Evolutionary conservation across 2,797 vertebrate species (phyloP).

Genomic region (Paedocypris micromegethes): DNA sequence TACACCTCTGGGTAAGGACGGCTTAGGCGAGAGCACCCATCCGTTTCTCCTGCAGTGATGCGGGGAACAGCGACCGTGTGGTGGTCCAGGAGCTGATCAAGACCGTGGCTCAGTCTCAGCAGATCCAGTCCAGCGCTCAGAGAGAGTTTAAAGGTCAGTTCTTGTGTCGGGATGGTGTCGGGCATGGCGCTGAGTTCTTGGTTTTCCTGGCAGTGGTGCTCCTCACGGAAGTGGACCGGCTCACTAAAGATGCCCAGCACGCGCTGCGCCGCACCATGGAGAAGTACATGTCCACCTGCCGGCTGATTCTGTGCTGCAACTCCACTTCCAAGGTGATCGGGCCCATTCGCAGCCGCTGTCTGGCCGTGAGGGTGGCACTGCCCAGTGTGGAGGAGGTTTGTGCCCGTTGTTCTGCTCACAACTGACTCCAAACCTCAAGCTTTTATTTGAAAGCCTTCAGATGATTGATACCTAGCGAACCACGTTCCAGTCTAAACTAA

Average conservation of each 20-base stretch:
- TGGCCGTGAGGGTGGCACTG: constrained; percentile 86
- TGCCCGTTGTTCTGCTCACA: not conserved
- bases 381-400: constrained; percentile 86
- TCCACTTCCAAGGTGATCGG: constrained; percentile 94
- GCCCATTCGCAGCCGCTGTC: constrained; percentile 90
- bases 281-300: constrained; percentile 93
- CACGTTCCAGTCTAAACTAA: no score
- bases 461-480: no score
- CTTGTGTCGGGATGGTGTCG: not conserved
- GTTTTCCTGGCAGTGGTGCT: constrained; percentile 77
- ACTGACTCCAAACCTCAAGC: no score
- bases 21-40: not conserved
- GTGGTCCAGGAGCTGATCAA: constrained; percentile 96
- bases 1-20: no score
- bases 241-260: constrained; percentile 95
- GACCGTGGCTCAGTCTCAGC: constrained; percentile 93
- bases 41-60: constrained; percentile 72
- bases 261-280: constrained; percentile 97
- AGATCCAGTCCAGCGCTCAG: constrained; percentile 91
- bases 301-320: constrained; percentile 90
- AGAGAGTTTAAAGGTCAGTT: constrained; percentile 89
- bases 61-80: constrained; percentile 88
- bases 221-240: constrained; percentile 91
- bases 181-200: not conserved
- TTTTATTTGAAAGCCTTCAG: no score